These are phyloP conservation scores for Mythimna impura DNA, from an alignment of 2,888 invertebrate genomes.

Conservation along the genomic window DNA sequence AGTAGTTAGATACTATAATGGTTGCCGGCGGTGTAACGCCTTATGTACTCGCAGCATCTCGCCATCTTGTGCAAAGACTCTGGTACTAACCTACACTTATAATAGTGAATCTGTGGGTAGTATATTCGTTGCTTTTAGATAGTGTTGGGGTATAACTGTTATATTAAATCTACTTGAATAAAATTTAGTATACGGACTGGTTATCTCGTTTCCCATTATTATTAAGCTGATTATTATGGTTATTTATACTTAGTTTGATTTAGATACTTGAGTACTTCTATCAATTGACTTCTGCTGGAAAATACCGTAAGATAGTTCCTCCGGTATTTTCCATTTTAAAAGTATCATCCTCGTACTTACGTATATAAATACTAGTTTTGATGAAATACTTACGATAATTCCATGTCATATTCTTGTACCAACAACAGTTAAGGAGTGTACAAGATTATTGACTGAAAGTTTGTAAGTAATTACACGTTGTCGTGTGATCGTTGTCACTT, in stretches of 20 bases:
- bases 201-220: background rate
- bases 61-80: conserved; percentile 79
- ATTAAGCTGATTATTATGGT: too few species aligned
- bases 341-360: background rate
- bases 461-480: conserved; percentile 34
- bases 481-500: conserved; percentile 26
- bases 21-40: conserved; percentile 41
- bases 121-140: conserved; percentile 15
- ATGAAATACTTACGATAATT: conserved; percentile 8
- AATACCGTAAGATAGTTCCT: too few species aligned
- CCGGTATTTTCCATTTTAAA: background rate
- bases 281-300: background rate
- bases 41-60: conserved; percentile 70
- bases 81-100: conserved; percentile 60
- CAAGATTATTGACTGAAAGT: conserved; percentile 5
- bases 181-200: background rate
- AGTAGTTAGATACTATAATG: conserved; percentile 30
- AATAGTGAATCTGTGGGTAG: conserved; percentile 42
- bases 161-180: conserved; percentile 9
- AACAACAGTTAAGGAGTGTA: conserved; percentile 12
- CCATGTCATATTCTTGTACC: background rate
- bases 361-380: background rate
- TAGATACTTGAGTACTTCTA: background rate
- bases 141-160: background rate
- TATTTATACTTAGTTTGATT: background rate